Percentiles rank a stretch among this genome's conserved stretches.
phyloP scores from a whole-genome alignment of 2,797 vertebrate genomes.

The Galagoides demidoff region DNA sequence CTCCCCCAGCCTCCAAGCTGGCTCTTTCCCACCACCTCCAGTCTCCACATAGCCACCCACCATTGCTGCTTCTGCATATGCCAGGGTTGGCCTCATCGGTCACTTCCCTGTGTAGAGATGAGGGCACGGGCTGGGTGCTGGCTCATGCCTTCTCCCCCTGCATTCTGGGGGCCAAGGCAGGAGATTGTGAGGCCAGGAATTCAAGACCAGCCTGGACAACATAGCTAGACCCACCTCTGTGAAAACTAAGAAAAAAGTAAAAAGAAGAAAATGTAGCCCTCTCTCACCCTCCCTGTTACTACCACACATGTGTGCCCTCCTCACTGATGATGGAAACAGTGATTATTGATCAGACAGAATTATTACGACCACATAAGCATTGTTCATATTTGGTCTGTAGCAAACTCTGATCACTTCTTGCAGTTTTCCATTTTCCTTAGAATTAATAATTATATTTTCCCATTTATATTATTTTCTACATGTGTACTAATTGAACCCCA shows the following conservation, averaged over 20 bases:
- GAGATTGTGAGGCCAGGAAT: no score
- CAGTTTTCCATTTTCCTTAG: background rate
- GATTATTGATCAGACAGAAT: background rate
- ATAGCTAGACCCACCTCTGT: no score
- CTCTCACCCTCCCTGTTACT: conserved; percentile 66
- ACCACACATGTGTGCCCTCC: conserved; percentile 12
- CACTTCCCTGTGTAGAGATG: background rate
- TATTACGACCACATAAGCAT: no score
- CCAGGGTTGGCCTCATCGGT: background rate
- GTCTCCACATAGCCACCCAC: no score
- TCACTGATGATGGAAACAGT: background rate
- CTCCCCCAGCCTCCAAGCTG: background rate
- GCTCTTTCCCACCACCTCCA: background rate
- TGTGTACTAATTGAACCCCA: background rate
- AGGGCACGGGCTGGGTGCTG: no score
- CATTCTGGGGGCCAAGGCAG: no score
- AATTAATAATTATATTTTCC: background rate
- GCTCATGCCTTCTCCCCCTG: no score
- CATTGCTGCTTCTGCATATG: background rate
- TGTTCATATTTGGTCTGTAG: background rate
- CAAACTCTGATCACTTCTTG: background rate
- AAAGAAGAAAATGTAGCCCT: conserved; percentile 69
- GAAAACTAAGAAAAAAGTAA: no score
- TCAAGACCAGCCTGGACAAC: no score
- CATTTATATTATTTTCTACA: background rate